Evolutionary conservation across 2,888 invertebrate species (phyloP).

Genomic region (Tetheella fluctuosa): DNA sequence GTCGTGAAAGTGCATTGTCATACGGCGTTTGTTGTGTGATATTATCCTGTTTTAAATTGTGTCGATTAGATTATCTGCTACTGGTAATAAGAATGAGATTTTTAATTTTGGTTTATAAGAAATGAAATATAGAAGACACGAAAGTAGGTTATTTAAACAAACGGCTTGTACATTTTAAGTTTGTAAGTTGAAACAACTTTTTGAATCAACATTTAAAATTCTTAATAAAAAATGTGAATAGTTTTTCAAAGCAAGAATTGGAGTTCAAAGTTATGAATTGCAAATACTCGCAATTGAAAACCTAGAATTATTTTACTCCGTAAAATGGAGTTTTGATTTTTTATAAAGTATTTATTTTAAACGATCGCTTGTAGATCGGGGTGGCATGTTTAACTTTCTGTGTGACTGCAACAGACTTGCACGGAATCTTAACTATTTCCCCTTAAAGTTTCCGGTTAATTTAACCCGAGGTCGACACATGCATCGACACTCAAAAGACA

Average conservation of each 20-base stretch:
- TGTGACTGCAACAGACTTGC: conserved; percentile 65
- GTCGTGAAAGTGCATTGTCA: conserved; percentile 60
- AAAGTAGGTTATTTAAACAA: background rate
- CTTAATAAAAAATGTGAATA: background rate
- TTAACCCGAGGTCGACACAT: conserved; percentile 76
- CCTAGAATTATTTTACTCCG: background rate
- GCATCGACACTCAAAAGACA: conserved; percentile 56
- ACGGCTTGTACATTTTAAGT: background rate
- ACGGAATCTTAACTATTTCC: conserved; percentile 77
- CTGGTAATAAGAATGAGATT: conserved; percentile 45
- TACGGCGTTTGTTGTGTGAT: conserved; percentile 54
- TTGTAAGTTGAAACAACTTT: background rate
- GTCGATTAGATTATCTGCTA: conserved; percentile 69
- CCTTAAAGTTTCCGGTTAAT: conserved; percentile 79
- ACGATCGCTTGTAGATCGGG: conserved; percentile 25
- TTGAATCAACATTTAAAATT: background rate
- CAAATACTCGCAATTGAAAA: conserved; percentile 4
- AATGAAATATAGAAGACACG: background rate
- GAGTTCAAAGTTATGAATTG: background rate
- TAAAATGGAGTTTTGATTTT: conserved; percentile 13
- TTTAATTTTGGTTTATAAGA: conserved; percentile 16
- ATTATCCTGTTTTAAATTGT: conserved; percentile 63
- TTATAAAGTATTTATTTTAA: conserved; percentile 10
- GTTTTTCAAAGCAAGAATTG: background rate
- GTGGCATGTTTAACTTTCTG: conserved; percentile 60